Conservation (phyloP, 2,888 invertebrate species). For the Sesamia inferens region DNA sequence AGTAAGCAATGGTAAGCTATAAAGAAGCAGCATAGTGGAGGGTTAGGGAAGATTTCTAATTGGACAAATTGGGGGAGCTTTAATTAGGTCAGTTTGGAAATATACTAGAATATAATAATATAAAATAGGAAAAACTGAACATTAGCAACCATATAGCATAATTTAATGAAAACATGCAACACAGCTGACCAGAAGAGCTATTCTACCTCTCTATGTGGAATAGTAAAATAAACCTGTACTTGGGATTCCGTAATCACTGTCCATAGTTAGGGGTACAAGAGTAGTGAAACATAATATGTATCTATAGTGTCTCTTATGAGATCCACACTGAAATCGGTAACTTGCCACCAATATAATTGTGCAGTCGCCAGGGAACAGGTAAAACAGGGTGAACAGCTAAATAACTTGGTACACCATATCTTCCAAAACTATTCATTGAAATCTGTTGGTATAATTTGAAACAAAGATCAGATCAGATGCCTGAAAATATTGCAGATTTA, state of each 20-base stretch:
- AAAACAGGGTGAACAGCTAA: conserved; percentile 39
- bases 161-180: conserved; percentile 37
- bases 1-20: conserved; percentile 44
- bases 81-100: background rate
- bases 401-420: conserved; percentile 42
- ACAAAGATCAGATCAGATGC: conserved; percentile 38
- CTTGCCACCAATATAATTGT: conserved; percentile 52
- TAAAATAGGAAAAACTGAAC: conserved; percentile 2
- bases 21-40: conserved; percentile 28
- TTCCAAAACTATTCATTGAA: conserved; percentile 41
- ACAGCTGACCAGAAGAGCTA: conserved; percentile 47
- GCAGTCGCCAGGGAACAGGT: conserved; percentile 52
- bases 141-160: conserved; percentile 28
- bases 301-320: conserved; percentile 29
- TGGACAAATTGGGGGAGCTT: conserved; percentile 22
- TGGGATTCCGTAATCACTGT: conserved; percentile 47
- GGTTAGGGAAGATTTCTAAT: background rate
- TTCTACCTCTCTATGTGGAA: conserved; percentile 43
- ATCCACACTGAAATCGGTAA: conserved; percentile 52
- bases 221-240: conserved; percentile 47
- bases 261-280: conserved; percentile 27
- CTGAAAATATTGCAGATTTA: conserved; percentile 42
- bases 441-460: conserved; percentile 36
- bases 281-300: conserved; percentile 23
- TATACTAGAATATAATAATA: conserved; percentile 3